phyloP scores from a whole-genome alignment of 2,797 vertebrate genomes.

The Caiman crocodilus region DNA sequence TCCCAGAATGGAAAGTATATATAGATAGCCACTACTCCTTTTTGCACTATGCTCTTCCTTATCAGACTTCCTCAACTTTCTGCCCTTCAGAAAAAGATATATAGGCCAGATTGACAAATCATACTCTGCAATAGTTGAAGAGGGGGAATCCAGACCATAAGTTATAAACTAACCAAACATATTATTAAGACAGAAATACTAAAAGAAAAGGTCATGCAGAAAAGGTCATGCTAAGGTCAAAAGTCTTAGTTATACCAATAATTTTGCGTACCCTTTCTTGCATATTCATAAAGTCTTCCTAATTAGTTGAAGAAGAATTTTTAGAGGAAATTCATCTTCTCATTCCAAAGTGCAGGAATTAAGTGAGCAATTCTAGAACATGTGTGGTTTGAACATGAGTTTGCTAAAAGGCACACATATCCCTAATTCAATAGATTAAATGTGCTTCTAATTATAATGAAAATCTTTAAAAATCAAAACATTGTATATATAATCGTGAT shows the following conservation, averaged over 20 bases:
- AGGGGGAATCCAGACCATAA: not conserved
- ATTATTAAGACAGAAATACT: not conserved
- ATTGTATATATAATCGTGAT: no score
- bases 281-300: not conserved
- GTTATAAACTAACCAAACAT: not conserved
- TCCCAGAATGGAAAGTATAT: not conserved
- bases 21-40: not conserved
- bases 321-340: not conserved
- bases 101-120: not conserved
- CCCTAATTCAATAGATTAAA: not conserved
- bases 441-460: not conserved
- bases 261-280: not conserved
- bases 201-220: not conserved
- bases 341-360: not conserved
- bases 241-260: not conserved
- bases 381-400: not conserved
- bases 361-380: not conserved
- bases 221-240: not conserved
- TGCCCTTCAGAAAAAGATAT: not conserved
- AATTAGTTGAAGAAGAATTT: not conserved
- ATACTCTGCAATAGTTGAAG: not conserved
- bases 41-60: not conserved
- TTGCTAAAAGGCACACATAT: not conserved
- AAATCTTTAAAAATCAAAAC: not conserved
- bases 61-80: not conserved